Conservation (phyloP, 2,888 invertebrate genomes). For the Teleiodes luculella region DNA sequence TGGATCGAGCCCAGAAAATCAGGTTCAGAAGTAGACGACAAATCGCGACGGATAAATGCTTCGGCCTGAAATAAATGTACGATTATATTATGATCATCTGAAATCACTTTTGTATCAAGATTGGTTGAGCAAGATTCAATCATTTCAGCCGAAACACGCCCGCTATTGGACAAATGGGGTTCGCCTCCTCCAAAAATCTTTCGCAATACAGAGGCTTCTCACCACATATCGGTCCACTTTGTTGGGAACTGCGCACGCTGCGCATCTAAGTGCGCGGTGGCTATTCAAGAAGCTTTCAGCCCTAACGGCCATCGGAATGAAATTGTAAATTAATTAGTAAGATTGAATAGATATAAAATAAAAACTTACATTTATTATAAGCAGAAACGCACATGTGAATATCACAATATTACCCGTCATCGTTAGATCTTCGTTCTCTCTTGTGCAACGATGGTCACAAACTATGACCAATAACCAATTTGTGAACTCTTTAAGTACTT, state of each 20-base stretch:
- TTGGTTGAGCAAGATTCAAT: too few relatives aligned
- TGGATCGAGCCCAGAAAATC: slow-evolving; percentile 43
- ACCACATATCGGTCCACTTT: too few relatives aligned
- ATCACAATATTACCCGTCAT: not conserved
- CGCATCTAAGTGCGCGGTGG: too few relatives aligned
- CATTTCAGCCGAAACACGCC: too few relatives aligned
- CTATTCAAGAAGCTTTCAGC: too few relatives aligned
- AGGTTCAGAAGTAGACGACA: slow-evolving; percentile 19
- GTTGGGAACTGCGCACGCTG: too few relatives aligned
- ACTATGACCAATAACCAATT: not conserved
- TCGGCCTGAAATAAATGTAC: not conserved
- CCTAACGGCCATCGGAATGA: too few relatives aligned
- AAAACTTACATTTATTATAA: not conserved
- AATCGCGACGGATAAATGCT: slow-evolving; percentile 38
- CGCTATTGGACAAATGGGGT: too few relatives aligned
- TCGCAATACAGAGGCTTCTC: too few relatives aligned
- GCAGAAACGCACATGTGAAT: not conserved
- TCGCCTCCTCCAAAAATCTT: too few relatives aligned
- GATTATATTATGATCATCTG: not conserved
- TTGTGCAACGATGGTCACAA: not conserved
- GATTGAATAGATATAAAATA: not conserved
- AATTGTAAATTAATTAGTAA: too few relatives aligned
- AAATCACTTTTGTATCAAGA: too few relatives aligned
- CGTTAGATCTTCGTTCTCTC: not conserved
- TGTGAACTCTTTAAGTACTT: slow-evolving; percentile 1